Conservation (phyloP, 2,113 vertebrate species). For the Mungos mungo region DNA sequence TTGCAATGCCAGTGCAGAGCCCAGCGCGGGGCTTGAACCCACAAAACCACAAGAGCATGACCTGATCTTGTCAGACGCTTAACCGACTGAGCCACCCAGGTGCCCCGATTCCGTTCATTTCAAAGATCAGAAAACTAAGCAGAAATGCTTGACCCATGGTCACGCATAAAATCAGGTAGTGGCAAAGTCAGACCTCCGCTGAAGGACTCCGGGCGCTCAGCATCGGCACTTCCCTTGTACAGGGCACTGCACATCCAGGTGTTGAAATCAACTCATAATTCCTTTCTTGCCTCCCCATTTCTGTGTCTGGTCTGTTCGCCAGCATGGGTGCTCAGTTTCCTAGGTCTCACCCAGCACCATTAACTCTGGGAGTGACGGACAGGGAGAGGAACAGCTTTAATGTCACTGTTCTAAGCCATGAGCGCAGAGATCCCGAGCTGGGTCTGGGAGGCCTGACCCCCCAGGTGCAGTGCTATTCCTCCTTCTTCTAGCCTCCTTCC, state of each 20-base stretch:
- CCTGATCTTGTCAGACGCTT: too few species aligned
- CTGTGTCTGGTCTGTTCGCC: background rate
- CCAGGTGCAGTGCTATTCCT: fast-evolving
- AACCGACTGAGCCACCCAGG: too few species aligned
- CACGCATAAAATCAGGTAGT: background rate
- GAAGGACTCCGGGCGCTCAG: background rate
- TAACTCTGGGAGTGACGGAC: too few species aligned
- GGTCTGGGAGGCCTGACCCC: background rate
- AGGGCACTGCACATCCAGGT: fast-evolving
- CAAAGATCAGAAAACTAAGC: background rate
- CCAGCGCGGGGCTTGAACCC: too few species aligned
- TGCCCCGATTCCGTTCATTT: background rate
- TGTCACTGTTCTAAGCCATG: background rate
- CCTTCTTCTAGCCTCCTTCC: background rate
- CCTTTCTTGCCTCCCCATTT: background rate
- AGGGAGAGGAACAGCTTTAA: background rate
- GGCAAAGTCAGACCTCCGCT: background rate
- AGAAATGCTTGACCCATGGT: background rate
- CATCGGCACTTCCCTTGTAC: background rate
- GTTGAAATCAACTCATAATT: background rate
- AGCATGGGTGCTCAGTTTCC: too few species aligned
- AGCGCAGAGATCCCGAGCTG: background rate
- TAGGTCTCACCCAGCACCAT: background rate
- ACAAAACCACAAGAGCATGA: too few species aligned
- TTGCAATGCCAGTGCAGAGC: too few species aligned